Evolutionary conservation across 2,888 invertebrate species (phyloP).

Genomic region (Masnerella sp.): DNA sequence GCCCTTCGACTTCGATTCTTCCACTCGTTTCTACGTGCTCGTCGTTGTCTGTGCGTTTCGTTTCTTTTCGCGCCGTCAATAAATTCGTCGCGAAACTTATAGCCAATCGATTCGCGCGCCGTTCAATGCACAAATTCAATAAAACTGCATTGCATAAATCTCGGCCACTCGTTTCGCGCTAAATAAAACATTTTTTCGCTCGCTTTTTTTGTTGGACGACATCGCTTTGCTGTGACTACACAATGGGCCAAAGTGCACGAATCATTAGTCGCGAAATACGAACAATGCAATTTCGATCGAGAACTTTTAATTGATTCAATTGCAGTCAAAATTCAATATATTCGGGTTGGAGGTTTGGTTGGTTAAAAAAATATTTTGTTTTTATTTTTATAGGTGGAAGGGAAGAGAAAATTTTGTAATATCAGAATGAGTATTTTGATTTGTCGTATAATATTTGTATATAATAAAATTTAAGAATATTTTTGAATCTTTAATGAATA

Average conservation of each 20-base stretch:
- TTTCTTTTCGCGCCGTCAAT: constrained; percentile 59
- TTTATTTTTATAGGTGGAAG: too few species aligned
- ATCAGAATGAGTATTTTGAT: too few species aligned
- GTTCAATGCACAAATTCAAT: constrained; percentile 39
- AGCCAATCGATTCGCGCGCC: constrained; percentile 42
- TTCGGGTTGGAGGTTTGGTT: too few species aligned
- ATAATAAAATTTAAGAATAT: too few species aligned
- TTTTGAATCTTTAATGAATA: too few species aligned
- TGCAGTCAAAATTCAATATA: too few species aligned
- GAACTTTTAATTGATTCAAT: not conserved
- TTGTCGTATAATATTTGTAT: too few species aligned
- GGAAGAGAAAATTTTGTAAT: too few species aligned
- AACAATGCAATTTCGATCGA: not conserved
- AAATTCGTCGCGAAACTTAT: constrained; percentile 50
- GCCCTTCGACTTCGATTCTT: constrained; percentile 65
- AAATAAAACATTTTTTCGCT: constrained; percentile 30
- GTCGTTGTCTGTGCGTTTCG: constrained; percentile 61
- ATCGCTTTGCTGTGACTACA: constrained; percentile 1
- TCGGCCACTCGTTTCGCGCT: constrained; percentile 11
- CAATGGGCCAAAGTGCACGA: constrained; percentile 12
- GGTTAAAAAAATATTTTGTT: too few species aligned
- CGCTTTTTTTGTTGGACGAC: constrained; percentile 15
- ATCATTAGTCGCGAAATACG: constrained; percentile 14
- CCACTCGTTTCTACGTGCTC: constrained; percentile 43
- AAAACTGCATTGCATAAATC: constrained; percentile 45